phyloP scores from a whole-genome alignment of 2,113 vertebrate genomes.

The Anseranas semipalmata region DNA sequence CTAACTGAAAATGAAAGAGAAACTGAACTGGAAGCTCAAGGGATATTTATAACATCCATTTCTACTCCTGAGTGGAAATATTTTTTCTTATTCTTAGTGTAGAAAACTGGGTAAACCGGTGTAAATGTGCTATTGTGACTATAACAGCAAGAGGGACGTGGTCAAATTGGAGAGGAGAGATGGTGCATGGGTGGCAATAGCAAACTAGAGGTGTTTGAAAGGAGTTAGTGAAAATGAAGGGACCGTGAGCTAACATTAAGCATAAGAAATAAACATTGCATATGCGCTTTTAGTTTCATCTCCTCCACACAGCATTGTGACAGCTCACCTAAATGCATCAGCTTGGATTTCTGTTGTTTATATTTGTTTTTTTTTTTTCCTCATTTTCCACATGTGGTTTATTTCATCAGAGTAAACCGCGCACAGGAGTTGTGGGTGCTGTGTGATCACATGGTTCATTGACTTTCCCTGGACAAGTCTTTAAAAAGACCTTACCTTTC shows the following conservation, averaged over 20 bases:
- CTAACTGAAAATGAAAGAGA: not conserved
- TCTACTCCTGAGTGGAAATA: not conserved
- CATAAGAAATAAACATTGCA: not conserved
- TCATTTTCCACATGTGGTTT: not conserved
- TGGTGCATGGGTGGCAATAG: not conserved
- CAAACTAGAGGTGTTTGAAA: not conserved
- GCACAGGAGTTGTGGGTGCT: not conserved
- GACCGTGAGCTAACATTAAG: not conserved
- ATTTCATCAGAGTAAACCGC: not conserved
- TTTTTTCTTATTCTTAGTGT: not conserved
- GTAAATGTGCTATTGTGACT: not conserved
- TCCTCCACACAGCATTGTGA: not conserved
- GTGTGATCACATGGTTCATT: not conserved
- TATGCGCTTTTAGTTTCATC: not conserved
- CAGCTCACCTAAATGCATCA: not conserved
- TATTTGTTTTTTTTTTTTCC: not conserved
- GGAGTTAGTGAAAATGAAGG: not conserved
- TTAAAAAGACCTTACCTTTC: constrained; percentile 11
- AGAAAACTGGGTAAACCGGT: not conserved
- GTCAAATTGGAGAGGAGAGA: not conserved
- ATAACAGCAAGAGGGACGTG: not conserved
- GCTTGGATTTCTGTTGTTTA: not conserved
- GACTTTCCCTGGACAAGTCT: constrained; percentile 22
- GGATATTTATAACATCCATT: not conserved
- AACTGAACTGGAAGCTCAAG: not conserved